Percentiles rank a stretch among this genome's conserved stretches.
phyloP scores from a whole-genome alignment of 2,888 invertebrate genomes.

The Odontocolon sp. region DNA sequence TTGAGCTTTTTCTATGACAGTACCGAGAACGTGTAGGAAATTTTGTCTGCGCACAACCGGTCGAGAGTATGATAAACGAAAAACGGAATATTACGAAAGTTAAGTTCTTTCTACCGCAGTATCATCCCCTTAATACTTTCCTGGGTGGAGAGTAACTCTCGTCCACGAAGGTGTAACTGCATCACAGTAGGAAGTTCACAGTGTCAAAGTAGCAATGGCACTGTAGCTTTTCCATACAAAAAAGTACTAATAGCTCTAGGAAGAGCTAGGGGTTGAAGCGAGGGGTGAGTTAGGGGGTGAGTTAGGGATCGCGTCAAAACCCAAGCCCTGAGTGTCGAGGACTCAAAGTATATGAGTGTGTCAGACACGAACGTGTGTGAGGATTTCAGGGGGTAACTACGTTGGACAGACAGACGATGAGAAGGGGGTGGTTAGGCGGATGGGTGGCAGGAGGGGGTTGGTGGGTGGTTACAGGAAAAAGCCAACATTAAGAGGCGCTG shows the following conservation, averaged over 20 bases:
- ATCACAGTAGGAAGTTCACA: conserved; percentile 6
- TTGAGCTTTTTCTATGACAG: too few species aligned
- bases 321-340: background rate
- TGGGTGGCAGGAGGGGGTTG: conserved; percentile 14
- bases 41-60: background rate
- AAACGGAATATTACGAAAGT: conserved; percentile 10
- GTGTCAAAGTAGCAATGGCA: background rate
- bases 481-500: conserved; percentile 76
- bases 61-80: background rate
- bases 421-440: conserved; percentile 14
- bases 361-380: background rate
- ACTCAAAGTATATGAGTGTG: conserved; percentile 22
- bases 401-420: background rate
- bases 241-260: conserved; percentile 22
- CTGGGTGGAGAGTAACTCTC: background rate
- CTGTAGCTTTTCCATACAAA: background rate
- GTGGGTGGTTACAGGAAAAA: conserved; percentile 65
- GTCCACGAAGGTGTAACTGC: background rate
- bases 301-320: conserved; percentile 31
- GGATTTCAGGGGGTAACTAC: conserved; percentile 4
- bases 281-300: background rate
- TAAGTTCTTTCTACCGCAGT: too few species aligned
- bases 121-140: conserved; percentile 1
- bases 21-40: too few species aligned
- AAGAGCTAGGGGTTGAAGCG: background rate